These are phyloP conservation scores for Paratilapia polleni DNA, from an alignment of 2,113 vertebrate genomes.

Conservation along the genomic window DNA sequence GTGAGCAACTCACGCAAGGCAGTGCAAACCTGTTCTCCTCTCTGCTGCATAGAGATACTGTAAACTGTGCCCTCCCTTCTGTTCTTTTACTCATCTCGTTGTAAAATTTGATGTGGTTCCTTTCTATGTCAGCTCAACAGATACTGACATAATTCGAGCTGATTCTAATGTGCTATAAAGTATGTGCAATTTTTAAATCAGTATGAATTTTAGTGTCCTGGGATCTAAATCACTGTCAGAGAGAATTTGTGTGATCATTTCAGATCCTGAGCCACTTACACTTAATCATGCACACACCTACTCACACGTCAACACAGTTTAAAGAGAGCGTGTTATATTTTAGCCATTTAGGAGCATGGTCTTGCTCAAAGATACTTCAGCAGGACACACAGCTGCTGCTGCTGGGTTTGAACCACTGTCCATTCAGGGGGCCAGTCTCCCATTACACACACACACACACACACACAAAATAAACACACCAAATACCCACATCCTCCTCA, in stretches of 20 bases:
- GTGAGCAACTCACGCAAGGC: conserved; percentile 48
- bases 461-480: conserved; percentile 61
- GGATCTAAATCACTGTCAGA: neutral
- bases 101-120: neutral
- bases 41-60: neutral
- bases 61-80: neutral
- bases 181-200: neutral
- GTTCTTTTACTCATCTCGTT: conserved; percentile 13
- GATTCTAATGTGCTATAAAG: neutral
- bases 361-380: conserved; percentile 21
- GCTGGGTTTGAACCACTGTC: conserved; percentile 32
- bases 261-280: neutral
- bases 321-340: neutral
- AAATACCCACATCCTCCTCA: conserved; percentile 70
- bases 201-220: neutral
- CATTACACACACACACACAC: conserved; percentile 34
- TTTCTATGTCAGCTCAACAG: neutral
- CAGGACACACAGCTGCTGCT: conserved; percentile 34
- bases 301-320: neutral
- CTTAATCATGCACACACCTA: neutral
- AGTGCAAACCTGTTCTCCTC: neutral
- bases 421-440: conserved; percentile 15
- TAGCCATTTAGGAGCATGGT: neutral
- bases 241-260: neutral
- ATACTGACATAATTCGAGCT: too few species aligned